Conservation (phyloP, 2,797 vertebrate species). For the Semaprochilodus insignis region DNA sequence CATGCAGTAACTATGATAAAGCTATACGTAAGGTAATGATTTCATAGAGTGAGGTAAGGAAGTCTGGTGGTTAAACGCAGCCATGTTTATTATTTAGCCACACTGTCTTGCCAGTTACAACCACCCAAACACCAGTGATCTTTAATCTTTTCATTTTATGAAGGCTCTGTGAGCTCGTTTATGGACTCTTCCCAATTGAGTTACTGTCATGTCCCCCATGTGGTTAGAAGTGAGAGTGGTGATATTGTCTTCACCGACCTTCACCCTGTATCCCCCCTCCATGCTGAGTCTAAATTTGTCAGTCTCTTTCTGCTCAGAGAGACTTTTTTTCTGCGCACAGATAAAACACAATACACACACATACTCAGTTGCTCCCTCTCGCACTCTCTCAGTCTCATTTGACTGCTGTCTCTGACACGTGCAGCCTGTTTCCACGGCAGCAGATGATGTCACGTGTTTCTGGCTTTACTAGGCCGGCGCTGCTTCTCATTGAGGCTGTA, state of each 20-base stretch:
- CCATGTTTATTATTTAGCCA: not conserved
- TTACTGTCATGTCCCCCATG: slow-evolving; percentile 22
- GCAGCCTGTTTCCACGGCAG: slow-evolving; percentile 79
- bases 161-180: not conserved
- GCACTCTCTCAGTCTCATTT: slow-evolving; percentile 48
- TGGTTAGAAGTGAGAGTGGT: slow-evolving; percentile 29
- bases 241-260: slow-evolving; percentile 19
- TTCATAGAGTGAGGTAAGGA: too few species aligned
- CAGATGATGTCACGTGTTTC: slow-evolving; percentile 75
- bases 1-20: too few species aligned
- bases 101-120: not conserved
- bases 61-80: not conserved
- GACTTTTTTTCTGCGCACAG: slow-evolving; percentile 11
- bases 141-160: slow-evolving; percentile 16
- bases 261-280: not conserved
- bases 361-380: slow-evolving; percentile 21
- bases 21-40: too few species aligned
- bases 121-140: not conserved
- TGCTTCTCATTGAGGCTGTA: slow-evolving; percentile 31
- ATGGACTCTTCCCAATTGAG: slow-evolving; percentile 10
- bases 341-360: slow-evolving; percentile 3
- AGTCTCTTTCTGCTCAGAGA: slow-evolving; percentile 29
- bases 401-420: slow-evolving; percentile 68
- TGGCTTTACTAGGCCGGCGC: slow-evolving; percentile 60
- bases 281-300: slow-evolving; percentile 32